phyloP scores from a whole-genome alignment of 2,113 vertebrate species.

The Pelecanus crispus region DNA sequence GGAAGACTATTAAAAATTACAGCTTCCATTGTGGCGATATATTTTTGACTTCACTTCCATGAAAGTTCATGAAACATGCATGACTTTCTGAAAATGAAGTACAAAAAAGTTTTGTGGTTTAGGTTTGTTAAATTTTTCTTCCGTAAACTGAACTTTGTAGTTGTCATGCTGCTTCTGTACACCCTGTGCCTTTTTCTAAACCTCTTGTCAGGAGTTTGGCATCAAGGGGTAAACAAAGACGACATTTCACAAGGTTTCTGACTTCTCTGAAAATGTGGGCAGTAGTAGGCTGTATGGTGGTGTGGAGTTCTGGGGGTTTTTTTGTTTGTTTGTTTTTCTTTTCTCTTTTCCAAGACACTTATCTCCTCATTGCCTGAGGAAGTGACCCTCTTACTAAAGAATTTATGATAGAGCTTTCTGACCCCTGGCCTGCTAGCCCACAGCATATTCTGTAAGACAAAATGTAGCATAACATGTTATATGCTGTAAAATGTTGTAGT shows the following conservation, averaged over 20 bases:
- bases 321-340: neutral
- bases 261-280: neutral
- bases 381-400: neutral
- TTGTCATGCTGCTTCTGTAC: fast-evolving
- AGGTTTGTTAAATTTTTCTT: neutral
- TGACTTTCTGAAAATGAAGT: neutral
- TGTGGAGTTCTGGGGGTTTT: neutral
- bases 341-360: neutral
- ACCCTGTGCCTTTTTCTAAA: neutral
- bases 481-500: neutral
- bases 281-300: neutral
- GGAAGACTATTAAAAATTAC: neutral
- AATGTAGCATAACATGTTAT: neutral
- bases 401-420: neutral
- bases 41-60: neutral
- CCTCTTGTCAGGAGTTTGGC: neutral
- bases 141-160: neutral
- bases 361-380: neutral
- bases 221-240: neutral
- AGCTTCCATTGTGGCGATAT: neutral
- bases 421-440: neutral
- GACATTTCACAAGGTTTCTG: neutral
- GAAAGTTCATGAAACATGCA: no score
- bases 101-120: neutral
- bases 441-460: fast-evolving